Evolutionary conservation across 2,113 vertebrate species (phyloP).

Genomic region (Pelecanus crispus): DNA sequence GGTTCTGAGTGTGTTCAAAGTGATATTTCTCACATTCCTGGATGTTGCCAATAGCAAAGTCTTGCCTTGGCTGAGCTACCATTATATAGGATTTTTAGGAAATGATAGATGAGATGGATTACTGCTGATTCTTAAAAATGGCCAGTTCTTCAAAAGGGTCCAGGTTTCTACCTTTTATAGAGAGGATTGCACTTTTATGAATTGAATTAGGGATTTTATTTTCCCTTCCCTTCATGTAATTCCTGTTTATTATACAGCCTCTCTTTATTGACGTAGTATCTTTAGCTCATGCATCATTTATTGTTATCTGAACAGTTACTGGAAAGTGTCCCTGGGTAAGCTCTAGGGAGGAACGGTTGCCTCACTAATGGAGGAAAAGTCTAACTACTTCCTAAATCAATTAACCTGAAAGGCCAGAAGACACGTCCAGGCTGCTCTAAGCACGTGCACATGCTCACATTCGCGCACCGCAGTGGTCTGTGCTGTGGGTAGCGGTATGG

Average conservation of each 20-base stretch:
- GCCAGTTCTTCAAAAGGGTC: background rate
- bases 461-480: background rate
- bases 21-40: background rate
- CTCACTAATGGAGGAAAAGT: conserved; percentile 66
- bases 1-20: background rate
- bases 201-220: background rate
- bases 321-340: conserved; percentile 48
- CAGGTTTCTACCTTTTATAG: background rate
- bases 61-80: background rate
- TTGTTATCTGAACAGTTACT: conserved; percentile 52
- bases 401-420: conserved; percentile 39
- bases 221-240: conserved; percentile 1
- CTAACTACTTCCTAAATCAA: conserved; percentile 69
- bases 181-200: background rate
- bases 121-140: background rate
- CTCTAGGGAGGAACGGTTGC: conserved; percentile 29
- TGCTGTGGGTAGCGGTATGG: background rate
- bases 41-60: background rate
- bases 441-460: background rate
- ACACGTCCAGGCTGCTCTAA: background rate
- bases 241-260: conserved; percentile 10
- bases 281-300: conserved; percentile 62
- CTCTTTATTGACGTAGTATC: conserved; percentile 43
- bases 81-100: background rate
- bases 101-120: background rate